Conservation (phyloP, 2,888 invertebrate genomes). For the Desoria tigrina region DNA sequence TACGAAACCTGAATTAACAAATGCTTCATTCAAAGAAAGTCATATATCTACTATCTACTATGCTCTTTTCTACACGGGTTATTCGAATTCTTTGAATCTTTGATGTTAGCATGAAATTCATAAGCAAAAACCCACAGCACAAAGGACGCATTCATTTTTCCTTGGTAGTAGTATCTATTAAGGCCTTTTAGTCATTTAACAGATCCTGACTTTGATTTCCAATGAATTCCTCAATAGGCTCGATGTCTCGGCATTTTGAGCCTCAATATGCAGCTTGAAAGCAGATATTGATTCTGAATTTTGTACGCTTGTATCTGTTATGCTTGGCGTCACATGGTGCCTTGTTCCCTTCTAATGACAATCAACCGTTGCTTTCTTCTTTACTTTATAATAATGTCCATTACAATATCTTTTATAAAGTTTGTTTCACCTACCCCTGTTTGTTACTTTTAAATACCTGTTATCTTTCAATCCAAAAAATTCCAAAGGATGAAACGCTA, state of each 20-base stretch:
- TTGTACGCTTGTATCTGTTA: not conserved
- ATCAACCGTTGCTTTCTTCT: conserved; percentile 22
- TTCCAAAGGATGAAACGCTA: not conserved
- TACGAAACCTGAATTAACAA: not conserved
- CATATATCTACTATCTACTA: not conserved
- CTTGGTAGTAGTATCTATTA: too few species aligned
- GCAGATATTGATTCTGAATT: too few species aligned
- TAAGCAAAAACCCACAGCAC: not conserved
- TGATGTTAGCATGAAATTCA: too few species aligned
- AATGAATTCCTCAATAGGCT: conserved; percentile 11
- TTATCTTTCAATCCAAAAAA: conserved; percentile 7
- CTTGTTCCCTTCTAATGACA: conserved; percentile 16
- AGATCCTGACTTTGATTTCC: conserved; percentile 16
- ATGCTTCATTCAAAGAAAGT: not conserved
- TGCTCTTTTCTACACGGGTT: too few species aligned
- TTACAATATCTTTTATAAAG: not conserved
- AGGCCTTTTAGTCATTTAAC: conserved; percentile 12
- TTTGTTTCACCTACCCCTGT: too few species aligned
- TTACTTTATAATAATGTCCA: not conserved
- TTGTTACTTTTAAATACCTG: not conserved
- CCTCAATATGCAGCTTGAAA: too few species aligned
- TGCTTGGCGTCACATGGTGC: conserved; percentile 1
- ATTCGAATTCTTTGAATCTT: too few species aligned
- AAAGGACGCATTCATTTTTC: not conserved
- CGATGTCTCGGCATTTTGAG: too few species aligned